Conservation (phyloP, 2,113 vertebrate species). For the Phocoena sinus region DNA sequence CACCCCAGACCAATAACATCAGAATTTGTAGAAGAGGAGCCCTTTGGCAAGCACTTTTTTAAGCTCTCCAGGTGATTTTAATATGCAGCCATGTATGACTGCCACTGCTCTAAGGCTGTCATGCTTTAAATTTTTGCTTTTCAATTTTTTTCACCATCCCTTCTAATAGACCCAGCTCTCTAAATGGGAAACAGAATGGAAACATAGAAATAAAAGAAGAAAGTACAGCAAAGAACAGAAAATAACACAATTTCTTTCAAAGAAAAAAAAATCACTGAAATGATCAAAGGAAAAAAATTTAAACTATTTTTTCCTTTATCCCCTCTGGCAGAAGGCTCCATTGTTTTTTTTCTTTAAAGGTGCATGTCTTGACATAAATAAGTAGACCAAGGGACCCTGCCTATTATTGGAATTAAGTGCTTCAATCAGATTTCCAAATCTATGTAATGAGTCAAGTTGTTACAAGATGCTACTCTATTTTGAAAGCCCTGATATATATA, state of each 20-base stretch:
- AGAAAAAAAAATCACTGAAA: constrained; percentile 29
- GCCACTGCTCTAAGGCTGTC: not conserved
- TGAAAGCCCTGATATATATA: not conserved
- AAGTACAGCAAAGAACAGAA: constrained; percentile 33
- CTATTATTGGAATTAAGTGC: not conserved
- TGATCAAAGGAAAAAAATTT: constrained; percentile 16
- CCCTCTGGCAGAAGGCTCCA: not conserved
- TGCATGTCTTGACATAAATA: not conserved
- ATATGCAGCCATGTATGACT: not conserved
- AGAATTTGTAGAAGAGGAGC: not conserved
- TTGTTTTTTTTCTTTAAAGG: not conserved
- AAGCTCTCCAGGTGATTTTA: not conserved
- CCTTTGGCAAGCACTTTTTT: not conserved
- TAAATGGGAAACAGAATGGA: constrained; percentile 28
- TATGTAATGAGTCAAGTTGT: not conserved
- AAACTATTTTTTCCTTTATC: constrained; percentile 8
- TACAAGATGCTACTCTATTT: not conserved
- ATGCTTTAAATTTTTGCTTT: not conserved
- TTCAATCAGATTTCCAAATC: not conserved
- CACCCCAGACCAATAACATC: not conserved
- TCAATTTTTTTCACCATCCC: not conserved
- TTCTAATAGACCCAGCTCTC: not conserved
- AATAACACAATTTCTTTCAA: constrained; percentile 23
- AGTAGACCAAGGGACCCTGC: not conserved
- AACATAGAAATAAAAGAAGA: not conserved